Base-by-base conservation (phyloP, 1,140 invertebrate species). In the Ectropis grisescens region DNA sequence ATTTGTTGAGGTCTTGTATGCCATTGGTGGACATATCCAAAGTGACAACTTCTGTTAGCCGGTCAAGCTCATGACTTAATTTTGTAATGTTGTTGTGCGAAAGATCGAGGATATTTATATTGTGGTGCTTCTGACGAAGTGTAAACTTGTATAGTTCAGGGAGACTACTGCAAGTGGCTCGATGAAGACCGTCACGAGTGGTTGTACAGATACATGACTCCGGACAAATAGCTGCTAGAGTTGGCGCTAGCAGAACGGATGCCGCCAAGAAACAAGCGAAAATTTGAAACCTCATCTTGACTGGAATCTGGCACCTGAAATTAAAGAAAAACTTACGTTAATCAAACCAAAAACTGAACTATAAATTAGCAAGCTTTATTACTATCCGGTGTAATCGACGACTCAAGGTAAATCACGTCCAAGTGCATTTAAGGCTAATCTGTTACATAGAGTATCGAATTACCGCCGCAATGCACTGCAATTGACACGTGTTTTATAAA, bases 11-110 rank as follows among this genome's bases (percentile, higher is more conserved):
- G 34, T 84, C 78, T 33, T 76, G 71, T 10, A 88, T 66, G 13
- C 83, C 72, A 51, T 88, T 88, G 28, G 82, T 82, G 6, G 86
- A 86, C 14, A 88, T 47, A 56, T 88, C 85, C 24, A 87, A 54
- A 5, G 82, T 83, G 15, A 85, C 84, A 16, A 88, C 48, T 58
- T 86, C 83, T 13, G 79, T 84, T 28, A 87, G 67, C 30, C 71
- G 75, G 37, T 86, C 83, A 33, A 88, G 56, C 42, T 84, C 74
- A 35, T 84, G 78, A 1, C 70, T 70, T 6, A 88, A 33, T 28
- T 84, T 82, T 2, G 83, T 78, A 19, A 88, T 82, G 10, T 83
- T 82, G 55, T 84, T 79, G 42, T 84, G 71, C 2, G 87, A 88
- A 19, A 88, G 62, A 58, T 88, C 86, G 29, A 89, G 60, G 30